A percentile compares a stretch with the other conserved stretches of the same genome.
These are phyloP conservation scores for Yoshiicerus persimilis DNA, from an alignment of 1,140 invertebrate genomes.

Conservation along the genomic window DNA sequence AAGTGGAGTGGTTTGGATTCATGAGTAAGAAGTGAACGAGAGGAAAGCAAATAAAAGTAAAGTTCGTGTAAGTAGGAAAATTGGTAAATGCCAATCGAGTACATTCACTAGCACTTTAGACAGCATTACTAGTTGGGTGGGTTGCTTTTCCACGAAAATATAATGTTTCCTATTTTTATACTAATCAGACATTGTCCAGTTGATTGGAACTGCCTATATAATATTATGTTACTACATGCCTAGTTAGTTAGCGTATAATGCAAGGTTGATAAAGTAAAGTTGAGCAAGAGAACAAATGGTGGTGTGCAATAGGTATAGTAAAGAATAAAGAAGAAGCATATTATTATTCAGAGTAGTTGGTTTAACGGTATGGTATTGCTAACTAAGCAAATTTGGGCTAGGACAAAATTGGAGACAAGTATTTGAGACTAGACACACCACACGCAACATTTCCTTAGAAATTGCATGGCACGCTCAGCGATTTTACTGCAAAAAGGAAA, in stretches of 20 bases:
- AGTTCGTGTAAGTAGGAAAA: background rate
- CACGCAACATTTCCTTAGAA: constrained; percentile 15
- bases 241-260: background rate
- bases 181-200: background rate
- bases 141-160: background rate
- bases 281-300: background rate
- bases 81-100: background rate
- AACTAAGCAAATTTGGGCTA: background rate
- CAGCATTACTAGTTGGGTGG: background rate
- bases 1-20: background rate
- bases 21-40: background rate
- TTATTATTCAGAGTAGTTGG: background rate
- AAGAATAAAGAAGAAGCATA: no score
- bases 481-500: background rate
- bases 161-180: background rate
- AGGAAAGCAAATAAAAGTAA: constrained; percentile 5
- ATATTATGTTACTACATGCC: background rate
- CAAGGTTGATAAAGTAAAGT: background rate
- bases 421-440: background rate
- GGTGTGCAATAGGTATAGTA: background rate
- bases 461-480: background rate
- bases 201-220: background rate
- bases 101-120: background rate
- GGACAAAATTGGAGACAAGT: background rate
- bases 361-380: background rate